Evolutionary conservation across 2,113 vertebrate species (phyloP), one percentile per base, ranked within the genome.

Genomic region (Carlito syrichta): DNA sequence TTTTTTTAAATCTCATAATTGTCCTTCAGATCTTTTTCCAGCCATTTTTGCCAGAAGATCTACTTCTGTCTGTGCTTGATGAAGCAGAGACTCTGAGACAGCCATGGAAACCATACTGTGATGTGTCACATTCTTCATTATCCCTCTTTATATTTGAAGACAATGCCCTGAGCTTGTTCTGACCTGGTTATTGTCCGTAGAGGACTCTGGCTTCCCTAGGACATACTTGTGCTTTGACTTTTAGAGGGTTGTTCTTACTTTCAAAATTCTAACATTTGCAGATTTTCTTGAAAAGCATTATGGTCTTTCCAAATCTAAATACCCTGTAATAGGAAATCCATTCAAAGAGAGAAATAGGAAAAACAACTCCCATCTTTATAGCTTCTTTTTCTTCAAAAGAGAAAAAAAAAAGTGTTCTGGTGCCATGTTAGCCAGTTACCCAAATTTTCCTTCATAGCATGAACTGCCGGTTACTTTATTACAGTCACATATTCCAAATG

Each of bases 251-350:
- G 83, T 84, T 85, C 54, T 86, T 76, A 48, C 54, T 95, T 95
- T 82, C 3, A 43, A 48, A 87, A 89, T 8, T 77, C 56, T 48
- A 79, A 68, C 81, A 89, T 89, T 84, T 91, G 14, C 89, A 97
- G 43, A 82, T 71, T 95, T 96, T 97, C 88, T 97, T 96, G 82
- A 94, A 95, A 96, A 96, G 56, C 38, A 8, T 25, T 85, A 9
- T 38, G 22, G 16, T 71, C 40, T 78, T 95, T 86, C 66, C 66
- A 88, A 66, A 83, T 91, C 45, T 83, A 82, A 79, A 58, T 74
- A 74, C 20, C 27, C 68, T 78, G 12, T 83, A 94, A 25, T 62
- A 91, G 68, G 74, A 92, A 86, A 93, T 74, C 23, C 73, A 83
- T 92, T 95, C 48, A 73, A 52, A 89, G 58, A 60, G 27, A 93